phyloP scores from a whole-genome alignment of 1,140 invertebrate species.

The Drosophila sproati region DNA sequence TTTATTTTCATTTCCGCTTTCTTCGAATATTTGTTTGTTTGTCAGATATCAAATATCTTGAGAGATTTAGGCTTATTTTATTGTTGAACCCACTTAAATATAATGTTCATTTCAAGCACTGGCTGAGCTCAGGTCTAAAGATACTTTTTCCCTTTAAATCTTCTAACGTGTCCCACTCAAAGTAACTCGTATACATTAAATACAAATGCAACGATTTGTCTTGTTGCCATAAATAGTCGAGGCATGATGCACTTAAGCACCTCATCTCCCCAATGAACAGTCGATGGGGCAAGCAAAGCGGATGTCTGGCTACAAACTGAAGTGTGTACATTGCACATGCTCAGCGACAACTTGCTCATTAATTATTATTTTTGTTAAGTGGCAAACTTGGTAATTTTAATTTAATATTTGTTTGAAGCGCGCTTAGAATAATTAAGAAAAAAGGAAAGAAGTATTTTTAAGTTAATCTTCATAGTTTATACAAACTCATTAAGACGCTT shows the following conservation, averaged over 20 bases:
- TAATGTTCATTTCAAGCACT: not conserved
- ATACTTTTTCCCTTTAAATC: not conserved
- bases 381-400: not conserved
- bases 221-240: not conserved
- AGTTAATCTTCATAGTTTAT: no score
- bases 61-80: not conserved
- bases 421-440: no score
- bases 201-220: not conserved
- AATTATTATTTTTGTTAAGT: not conserved
- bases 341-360: not conserved
- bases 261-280: constrained; percentile 15
- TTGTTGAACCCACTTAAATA: not conserved
- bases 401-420: no score
- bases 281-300: constrained; percentile 10
- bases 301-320: constrained; percentile 13
- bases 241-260: not conserved
- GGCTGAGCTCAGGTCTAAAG: constrained; percentile 10
- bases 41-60: not conserved
- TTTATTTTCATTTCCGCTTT: constrained; percentile 14
- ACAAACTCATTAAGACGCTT: no score
- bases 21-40: not conserved
- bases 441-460: no score
- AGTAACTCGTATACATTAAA: not conserved
- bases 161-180: no score
- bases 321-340: constrained; percentile 1